phyloP scores from a whole-genome alignment of 2,888 invertebrate species.

The Anthophora plumipes region DNA sequence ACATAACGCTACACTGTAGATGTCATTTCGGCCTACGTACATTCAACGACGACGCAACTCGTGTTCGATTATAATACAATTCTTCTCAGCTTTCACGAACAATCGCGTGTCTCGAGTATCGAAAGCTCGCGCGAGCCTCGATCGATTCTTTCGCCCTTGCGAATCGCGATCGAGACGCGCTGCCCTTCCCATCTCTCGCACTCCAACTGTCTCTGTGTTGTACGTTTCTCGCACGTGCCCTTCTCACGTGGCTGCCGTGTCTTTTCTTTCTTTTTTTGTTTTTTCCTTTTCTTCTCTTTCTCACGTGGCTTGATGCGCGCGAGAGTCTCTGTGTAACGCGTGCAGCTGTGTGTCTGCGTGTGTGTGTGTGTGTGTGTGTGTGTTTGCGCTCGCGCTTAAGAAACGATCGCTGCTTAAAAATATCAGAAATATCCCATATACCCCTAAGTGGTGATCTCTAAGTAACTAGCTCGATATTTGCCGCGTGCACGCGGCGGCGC shows the following conservation, averaged over 20 bases:
- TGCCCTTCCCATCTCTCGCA: not conserved
- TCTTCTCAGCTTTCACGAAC: slow-evolving; percentile 72
- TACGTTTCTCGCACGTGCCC: not conserved
- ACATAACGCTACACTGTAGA: slow-evolving; percentile 79
- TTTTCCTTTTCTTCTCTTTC: no score
- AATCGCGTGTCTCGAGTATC: slow-evolving; percentile 36
- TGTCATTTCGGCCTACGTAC: slow-evolving; percentile 70
- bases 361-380: not conserved
- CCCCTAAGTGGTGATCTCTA: slow-evolving; percentile 78
- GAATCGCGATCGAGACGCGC: slow-evolving; percentile 11
- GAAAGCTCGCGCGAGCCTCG: not conserved
- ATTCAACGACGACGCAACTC: slow-evolving; percentile 69
- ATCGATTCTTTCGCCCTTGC: not conserved
- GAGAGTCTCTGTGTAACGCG: not conserved
- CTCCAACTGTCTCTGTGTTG: not conserved
- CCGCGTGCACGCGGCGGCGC: slow-evolving; percentile 76
- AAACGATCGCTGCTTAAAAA: slow-evolving; percentile 76
- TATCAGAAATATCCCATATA: slow-evolving; percentile 80
- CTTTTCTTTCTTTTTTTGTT: no score
- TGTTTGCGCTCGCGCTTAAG: slow-evolving; percentile 32
- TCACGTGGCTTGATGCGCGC: not conserved
- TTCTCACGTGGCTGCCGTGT: no score
- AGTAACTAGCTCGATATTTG: slow-evolving; percentile 83
- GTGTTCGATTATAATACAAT: slow-evolving; percentile 78
- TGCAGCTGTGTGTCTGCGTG: not conserved